These are phyloP conservation scores for Halocynthia roretzi DNA, from an alignment of 23 tunicate species.

Conservation along the genomic window DNA sequence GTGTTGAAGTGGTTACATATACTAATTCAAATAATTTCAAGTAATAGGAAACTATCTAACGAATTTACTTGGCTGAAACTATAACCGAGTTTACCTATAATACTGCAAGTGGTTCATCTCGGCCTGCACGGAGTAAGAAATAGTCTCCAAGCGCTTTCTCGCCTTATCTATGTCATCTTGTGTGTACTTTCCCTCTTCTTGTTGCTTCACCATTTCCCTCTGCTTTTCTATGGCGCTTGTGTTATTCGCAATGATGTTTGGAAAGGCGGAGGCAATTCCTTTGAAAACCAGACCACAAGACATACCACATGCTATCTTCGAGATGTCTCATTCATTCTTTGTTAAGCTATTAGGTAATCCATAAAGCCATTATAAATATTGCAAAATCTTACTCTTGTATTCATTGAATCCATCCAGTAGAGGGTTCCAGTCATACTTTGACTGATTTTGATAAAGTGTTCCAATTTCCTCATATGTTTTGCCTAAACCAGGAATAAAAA, in stretches of 20 bases:
- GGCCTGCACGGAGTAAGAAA: slow-evolving; percentile 72
- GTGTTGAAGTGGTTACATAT: background rate
- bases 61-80: background rate
- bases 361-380: background rate
- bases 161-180: slow-evolving; percentile 56
- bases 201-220: slow-evolving; percentile 47
- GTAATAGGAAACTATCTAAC: background rate
- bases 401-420: slow-evolving; percentile 64
- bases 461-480: slow-evolving; percentile 44
- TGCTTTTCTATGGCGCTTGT: slow-evolving; percentile 70
- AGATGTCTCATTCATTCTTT: too few species aligned
- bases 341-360: too few species aligned
- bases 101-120: slow-evolving; percentile 86
- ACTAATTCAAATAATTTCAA: background rate
- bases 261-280: slow-evolving; percentile 57
- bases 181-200: slow-evolving; percentile 58
- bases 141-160: slow-evolving; percentile 37
- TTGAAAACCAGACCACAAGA: background rate
- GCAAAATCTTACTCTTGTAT: slow-evolving; percentile 41
- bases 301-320: too few species aligned
- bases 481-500: slow-evolving; percentile 28
- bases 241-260: slow-evolving; percentile 55
- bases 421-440: slow-evolving; percentile 85
- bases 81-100: slow-evolving; percentile 9
- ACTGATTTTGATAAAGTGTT: slow-evolving; percentile 45